These are phyloP conservation scores for Fopius arisanus DNA, from an alignment of 1,140 invertebrate genomes.

Conservation along the genomic window DNA sequence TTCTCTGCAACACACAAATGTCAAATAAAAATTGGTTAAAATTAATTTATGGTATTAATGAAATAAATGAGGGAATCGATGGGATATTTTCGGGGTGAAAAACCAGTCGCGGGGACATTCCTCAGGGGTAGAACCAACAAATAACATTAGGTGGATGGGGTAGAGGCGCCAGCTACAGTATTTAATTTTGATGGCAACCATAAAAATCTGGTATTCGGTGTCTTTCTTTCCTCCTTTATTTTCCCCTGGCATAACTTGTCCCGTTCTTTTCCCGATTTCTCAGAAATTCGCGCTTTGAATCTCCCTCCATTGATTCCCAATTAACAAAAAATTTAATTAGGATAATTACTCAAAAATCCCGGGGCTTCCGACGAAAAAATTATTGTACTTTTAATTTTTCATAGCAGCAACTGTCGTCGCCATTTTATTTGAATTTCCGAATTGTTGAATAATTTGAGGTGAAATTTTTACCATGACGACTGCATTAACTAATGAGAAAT, in stretches of 20 bases:
- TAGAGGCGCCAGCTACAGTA: background rate
- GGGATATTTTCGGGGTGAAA: background rate
- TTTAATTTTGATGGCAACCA: slow-evolving; percentile 10
- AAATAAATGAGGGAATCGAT: background rate
- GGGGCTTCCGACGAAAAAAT: background rate
- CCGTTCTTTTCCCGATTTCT: background rate
- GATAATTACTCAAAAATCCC: background rate
- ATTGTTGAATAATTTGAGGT: too few species aligned
- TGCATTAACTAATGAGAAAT: too few species aligned
- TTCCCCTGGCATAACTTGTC: background rate
- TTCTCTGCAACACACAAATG: background rate
- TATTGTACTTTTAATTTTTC: too few species aligned
- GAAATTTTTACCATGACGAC: background rate
- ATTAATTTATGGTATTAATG: background rate
- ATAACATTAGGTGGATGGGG: background rate
- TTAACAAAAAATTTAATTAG: slow-evolving; percentile 4
- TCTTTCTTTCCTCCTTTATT: background rate
- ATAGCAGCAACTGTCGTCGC: too few species aligned
- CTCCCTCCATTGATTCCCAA: background rate
- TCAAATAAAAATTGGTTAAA: background rate
- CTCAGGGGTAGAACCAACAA: background rate
- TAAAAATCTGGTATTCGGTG: background rate
- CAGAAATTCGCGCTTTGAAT: background rate
- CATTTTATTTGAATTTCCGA: too few species aligned
- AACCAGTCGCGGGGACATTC: background rate